Evolutionary conservation across 2,888 invertebrate genomes (phyloP).

Genomic region (Tenthredo notha): DNA sequence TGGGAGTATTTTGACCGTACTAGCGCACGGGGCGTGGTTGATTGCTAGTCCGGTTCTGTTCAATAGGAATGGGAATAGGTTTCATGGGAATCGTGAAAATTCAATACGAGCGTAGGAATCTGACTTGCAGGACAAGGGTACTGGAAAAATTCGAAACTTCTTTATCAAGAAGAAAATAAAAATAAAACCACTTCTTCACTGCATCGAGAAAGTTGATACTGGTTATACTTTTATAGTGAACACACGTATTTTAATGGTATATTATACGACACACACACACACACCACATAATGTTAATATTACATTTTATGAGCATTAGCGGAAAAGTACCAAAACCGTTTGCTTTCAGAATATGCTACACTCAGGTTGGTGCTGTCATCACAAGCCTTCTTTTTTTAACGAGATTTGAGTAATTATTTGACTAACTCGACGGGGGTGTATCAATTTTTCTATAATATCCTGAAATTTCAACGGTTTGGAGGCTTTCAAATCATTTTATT

Average conservation of each 20-base stretch:
- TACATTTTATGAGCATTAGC: not conserved
- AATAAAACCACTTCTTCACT: not conserved
- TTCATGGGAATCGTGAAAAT: slow-evolving; percentile 9
- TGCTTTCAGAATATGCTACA: not conserved
- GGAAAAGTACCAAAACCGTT: not conserved
- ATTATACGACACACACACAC: too few species aligned
- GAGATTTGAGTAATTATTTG: too few species aligned
- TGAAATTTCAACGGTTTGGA: too few species aligned
- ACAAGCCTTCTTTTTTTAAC: too few species aligned
- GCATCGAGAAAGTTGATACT: not conserved
- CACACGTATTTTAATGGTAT: not conserved
- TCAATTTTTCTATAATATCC: too few species aligned
- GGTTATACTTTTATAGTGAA: not conserved
- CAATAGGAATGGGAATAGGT: slow-evolving; percentile 16
- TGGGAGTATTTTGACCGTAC: not conserved
- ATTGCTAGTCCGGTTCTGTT: slow-evolving; percentile 9
- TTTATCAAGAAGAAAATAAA: not conserved
- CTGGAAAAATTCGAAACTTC: not conserved
- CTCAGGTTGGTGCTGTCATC: not conserved
- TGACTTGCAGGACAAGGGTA: not conserved
- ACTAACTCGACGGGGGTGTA: too few species aligned
- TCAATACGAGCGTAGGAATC: not conserved
- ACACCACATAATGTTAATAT: not conserved
- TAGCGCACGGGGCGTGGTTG: not conserved
- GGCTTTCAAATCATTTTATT: not conserved